Conservation (phyloP, 1,140 invertebrate species). For the Oryzaephilus surinamensis region DNA sequence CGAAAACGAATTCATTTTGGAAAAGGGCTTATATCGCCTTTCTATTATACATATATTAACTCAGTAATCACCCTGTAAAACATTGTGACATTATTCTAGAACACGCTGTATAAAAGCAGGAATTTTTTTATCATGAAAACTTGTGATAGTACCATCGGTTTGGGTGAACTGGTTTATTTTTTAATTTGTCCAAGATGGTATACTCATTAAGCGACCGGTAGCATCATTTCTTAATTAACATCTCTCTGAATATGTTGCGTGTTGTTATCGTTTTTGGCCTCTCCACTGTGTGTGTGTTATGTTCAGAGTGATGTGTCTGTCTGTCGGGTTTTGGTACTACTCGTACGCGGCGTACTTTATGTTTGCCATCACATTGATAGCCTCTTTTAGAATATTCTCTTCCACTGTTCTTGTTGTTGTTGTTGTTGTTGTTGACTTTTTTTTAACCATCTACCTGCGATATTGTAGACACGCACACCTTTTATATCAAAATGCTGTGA, state of each 20-base stretch:
- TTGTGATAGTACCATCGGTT: too few relatives aligned
- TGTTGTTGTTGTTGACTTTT: constrained; percentile 24
- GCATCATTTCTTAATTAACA: constrained; percentile 32
- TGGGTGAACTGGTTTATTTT: constrained; percentile 23
- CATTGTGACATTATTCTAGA: too few relatives aligned
- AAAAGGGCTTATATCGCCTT: too few relatives aligned
- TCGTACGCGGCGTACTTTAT: constrained; percentile 13
- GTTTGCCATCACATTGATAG: constrained; percentile 24
- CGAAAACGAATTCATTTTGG: too few relatives aligned
- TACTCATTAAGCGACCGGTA: constrained; percentile 27
- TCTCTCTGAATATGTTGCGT: too few relatives aligned
- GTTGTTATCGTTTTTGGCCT: too few relatives aligned
- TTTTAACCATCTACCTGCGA: constrained; percentile 14
- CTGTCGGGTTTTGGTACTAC: constrained; percentile 1
- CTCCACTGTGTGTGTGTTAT: constrained; percentile 31
- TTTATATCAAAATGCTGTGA: constrained; percentile 13
- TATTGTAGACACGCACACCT: constrained; percentile 23
- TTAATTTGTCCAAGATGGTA: constrained; percentile 23
- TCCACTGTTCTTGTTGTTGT: background rate
- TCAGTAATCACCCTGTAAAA: too few relatives aligned
- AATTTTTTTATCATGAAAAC: too few relatives aligned
- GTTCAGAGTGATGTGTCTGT: constrained; percentile 20
- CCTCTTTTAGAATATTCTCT: constrained; percentile 22
- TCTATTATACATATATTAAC: too few relatives aligned
- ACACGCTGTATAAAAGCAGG: too few relatives aligned